Percentiles rank a stretch among this genome's conserved stretches.
Conservation (phyloP, 2,113 vertebrate genomes). For the Baryphthengus martii region DNA sequence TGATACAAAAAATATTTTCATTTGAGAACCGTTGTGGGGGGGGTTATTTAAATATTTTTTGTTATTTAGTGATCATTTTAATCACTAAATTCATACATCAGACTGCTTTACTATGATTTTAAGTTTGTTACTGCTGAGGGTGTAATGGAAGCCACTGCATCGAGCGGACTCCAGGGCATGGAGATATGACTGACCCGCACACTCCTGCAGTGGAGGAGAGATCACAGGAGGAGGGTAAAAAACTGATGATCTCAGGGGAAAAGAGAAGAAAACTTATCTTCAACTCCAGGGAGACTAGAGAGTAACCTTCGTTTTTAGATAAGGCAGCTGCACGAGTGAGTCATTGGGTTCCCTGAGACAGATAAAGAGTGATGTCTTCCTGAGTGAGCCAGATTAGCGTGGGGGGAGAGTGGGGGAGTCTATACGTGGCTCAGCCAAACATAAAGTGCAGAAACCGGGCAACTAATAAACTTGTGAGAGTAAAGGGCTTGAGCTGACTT, state of each 20-base stretch:
- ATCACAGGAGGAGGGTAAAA: neutral
- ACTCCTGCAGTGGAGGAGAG: neutral
- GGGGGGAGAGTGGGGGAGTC: too few relatives aligned
- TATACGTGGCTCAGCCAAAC: fast-evolving
- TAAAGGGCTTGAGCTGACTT: neutral
- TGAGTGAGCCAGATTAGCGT: neutral
- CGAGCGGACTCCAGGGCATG: fast-evolving
- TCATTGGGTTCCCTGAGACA: neutral
- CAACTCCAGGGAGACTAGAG: neutral
- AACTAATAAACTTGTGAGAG: neutral
- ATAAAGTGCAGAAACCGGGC: neutral
- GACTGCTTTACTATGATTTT: neutral
- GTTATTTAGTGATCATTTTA: too few relatives aligned
- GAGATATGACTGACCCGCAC: neutral
- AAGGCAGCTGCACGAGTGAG: neutral
- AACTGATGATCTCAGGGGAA: fast-evolving
- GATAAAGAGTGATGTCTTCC: neutral
- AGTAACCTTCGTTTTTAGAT: neutral
- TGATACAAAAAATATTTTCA: neutral
- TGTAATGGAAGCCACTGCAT: neutral
- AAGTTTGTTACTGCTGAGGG: neutral
- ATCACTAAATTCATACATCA: neutral
- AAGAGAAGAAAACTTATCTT: neutral
- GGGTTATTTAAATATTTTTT: neutral
- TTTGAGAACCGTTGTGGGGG: fast-evolving